Percentiles rank a stretch among this genome's conserved stretches.
These are phyloP conservation scores for Antheraea yamamai DNA, from an alignment of 2,888 invertebrate genomes.

Conservation along the genomic window DNA sequence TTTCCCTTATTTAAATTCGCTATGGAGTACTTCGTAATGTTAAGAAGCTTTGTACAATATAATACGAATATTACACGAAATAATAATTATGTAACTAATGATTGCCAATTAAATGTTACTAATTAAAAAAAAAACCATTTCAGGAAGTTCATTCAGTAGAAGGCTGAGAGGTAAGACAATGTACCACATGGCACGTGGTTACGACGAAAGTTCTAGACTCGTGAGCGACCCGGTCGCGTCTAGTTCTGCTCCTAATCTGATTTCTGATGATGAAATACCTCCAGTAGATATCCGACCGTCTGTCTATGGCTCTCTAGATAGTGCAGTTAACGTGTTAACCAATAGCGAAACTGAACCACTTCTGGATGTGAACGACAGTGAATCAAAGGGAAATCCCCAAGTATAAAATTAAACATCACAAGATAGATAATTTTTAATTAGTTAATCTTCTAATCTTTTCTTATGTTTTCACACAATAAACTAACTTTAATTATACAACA, in stretches of 20 bases:
- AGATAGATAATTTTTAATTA: neutral
- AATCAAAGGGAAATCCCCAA: slow-evolving; percentile 46
- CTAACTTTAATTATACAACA: neutral
- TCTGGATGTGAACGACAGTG: slow-evolving; percentile 40
- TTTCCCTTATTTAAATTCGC: no score
- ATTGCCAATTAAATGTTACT: neutral
- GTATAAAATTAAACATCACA: slow-evolving; percentile 41
- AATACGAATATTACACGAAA: no score
- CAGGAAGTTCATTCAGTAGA: slow-evolving; percentile 89
- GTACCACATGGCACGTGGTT: slow-evolving; percentile 88
- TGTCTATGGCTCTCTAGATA: slow-evolving; percentile 68
- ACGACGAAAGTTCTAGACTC: slow-evolving; percentile 82
- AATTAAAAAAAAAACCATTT: slow-evolving; percentile 11
- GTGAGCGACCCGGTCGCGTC: slow-evolving; percentile 57
- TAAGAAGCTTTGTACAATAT: no score
- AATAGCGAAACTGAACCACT: slow-evolving; percentile 64
- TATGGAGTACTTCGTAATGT: no score
- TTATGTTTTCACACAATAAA: neutral
- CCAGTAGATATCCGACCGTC: slow-evolving; percentile 60
- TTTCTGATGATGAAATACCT: slow-evolving; percentile 53
- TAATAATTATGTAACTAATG: neutral
- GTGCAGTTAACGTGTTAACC: slow-evolving; percentile 48
- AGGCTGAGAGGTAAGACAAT: slow-evolving; percentile 89
- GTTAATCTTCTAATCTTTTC: neutral
- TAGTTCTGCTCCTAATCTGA: slow-evolving; percentile 64